Base-by-base conservation (phyloP, 2,113 vertebrate genomes). In the Ictalurus furcatus region DNA sequence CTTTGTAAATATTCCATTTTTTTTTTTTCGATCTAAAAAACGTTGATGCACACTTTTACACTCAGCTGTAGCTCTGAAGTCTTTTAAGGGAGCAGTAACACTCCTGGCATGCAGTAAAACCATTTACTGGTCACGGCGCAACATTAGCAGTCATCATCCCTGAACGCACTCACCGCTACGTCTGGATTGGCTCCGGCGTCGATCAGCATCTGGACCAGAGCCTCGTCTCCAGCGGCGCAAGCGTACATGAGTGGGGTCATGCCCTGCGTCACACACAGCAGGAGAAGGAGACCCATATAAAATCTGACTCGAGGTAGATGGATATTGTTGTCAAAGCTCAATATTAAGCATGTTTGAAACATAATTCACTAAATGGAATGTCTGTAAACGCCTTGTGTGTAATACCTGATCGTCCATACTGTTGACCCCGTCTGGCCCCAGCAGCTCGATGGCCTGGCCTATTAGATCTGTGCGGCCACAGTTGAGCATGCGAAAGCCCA, bases 221-320 rank as follows among this genome's bases (percentile, higher is more conserved):
- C 98, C 92, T 99, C 98, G 6, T 99, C 98, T 93, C 98, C 98
- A 56, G 97, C 97, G 61, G 98, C 97, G 56, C 98, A 99, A 92
- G 98, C 98, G 0, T 99, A 99, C 98, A 99, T 99, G 52, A 99
- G 95, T 0, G 98, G 98, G 5, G 98, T 99, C 98, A 99, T 97
- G 16, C 98, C 93, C 98, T 99, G 95, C 3, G 17, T 52, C 81
- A 88, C 21, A 86, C 58, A 82, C 58, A 84, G 67, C 48, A 81
- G 87, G 58, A 74, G 56, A 65, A 83, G 71, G 30, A 63, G 19
- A 52, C 61, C 4, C 73, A 48, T 74, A 17, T 52, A 84, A 88
- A 74, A 12, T 71, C 58, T 63, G 34, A 90, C 58, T 69, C 28
- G 34, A 34, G 28, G 16, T 63, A 30, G 67, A 56, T 63, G 52